Conservation (phyloP, 2,797 vertebrate genomes). For the Danio jaintianensis region DNA sequence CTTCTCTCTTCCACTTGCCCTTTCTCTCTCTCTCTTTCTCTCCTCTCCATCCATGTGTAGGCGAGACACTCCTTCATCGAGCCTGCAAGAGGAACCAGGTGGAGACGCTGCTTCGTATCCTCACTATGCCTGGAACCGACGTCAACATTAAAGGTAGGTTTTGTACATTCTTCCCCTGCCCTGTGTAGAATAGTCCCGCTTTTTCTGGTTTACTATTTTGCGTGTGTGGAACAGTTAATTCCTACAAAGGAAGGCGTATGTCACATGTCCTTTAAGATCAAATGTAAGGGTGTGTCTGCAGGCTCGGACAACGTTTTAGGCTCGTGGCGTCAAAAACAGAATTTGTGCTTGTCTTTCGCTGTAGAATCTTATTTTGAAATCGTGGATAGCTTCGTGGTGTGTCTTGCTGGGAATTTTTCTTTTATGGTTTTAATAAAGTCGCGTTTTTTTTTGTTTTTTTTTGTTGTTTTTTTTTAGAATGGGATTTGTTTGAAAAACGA, state of each 20-base stretch:
- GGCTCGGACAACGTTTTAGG: conserved; percentile 61
- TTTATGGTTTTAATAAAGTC: neutral
- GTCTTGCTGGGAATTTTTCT: neutral
- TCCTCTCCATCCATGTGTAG: conserved; percentile 84
- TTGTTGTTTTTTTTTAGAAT: neutral
- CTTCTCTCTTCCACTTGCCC: conserved; percentile 59
- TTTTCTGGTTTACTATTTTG: neutral
- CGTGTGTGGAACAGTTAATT: conserved; percentile 53
- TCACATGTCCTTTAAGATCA: conserved; percentile 73
- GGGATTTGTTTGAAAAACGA: neutral
- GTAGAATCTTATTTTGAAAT: conserved; percentile 55
- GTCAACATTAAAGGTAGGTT: conserved; percentile 93
- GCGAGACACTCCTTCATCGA: conserved; percentile 93
- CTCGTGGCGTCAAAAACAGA: conserved; percentile 61
- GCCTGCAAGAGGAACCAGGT: conserved; percentile 94
- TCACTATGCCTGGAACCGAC: conserved; percentile 86
- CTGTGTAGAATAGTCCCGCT: neutral
- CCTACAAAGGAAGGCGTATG: conserved; percentile 54
- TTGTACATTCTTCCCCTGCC: conserved; percentile 20
- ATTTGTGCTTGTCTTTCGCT: conserved; percentile 59
- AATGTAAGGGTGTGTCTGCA: conserved; percentile 76
- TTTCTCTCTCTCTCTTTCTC: conserved; percentile 70
- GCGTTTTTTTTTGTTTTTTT: neutral
- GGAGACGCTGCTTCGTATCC: conserved; percentile 87
- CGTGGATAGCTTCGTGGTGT: neutral